Evolutionary conservation across 2,888 invertebrate genomes (phyloP), one percentile per base, ranked within the genome.

Genomic region (Dryomyza anilis): DNA sequence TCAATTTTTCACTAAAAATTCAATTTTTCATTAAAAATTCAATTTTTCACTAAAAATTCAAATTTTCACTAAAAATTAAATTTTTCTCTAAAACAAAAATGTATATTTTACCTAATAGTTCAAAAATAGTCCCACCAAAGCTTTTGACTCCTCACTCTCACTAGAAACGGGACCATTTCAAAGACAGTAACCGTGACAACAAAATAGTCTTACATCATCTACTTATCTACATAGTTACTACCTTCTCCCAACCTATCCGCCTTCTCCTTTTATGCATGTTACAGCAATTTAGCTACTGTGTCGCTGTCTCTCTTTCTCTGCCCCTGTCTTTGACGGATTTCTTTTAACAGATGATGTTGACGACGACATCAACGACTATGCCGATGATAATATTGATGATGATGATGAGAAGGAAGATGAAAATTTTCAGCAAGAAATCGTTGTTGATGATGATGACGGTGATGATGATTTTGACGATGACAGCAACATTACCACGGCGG

Each of bases 341-440:
- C 23, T 27, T 61, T 52, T 30, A 45, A 55, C 62, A 56, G 63
- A 63, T 63, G 56, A 48, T 30, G 30, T 63, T 46, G 56, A 56
- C 23, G 25, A 48, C 25, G 46, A 59, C 36, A 66, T 36, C 43
- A 66, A 52, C 50, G 52, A n/a, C 39, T n/a, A 12, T 23, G 36
- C 43, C 48, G 64, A 58, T 43, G 56, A 50, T 57, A 57, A 63
- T 29, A 62, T 60, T 55, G 62, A 60, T 48, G 56, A 59, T 29
- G 66, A 65, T 62, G 36, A 56, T 58, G 61, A 62, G 65, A 61
- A 21, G 55, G 52, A 67, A 64, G 60, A 53, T 46, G 59, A 66
- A 61, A 65, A 59, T 33, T 46, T 27, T 66, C 58, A 65, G 59
- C 55, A 67, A 62, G 65, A 69, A 59, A 67, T 65, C 46, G 65